These are phyloP conservation scores for Pitta sordida DNA, from an alignment of 2,113 vertebrate genomes.

Conservation along the genomic window DNA sequence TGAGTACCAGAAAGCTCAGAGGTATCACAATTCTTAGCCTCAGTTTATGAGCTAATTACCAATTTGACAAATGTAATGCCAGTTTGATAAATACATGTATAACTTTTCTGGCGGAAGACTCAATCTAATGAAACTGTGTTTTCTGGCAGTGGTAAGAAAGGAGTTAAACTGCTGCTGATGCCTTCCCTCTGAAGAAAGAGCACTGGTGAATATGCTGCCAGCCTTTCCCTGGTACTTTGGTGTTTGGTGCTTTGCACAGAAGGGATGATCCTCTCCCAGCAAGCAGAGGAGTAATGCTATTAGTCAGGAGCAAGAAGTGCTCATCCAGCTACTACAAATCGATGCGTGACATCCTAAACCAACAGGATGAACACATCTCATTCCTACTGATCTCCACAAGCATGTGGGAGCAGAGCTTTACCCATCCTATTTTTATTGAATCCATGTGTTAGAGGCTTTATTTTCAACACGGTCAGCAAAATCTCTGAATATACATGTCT, in stretches of 20 bases:
- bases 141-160: not conserved
- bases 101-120: not conserved
- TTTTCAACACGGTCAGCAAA: not conserved
- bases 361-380: not conserved
- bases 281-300: not conserved
- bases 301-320: not conserved
- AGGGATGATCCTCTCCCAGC: not conserved
- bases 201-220: not conserved
- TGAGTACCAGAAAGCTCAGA: not conserved
- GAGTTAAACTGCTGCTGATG: not conserved
- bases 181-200: not conserved
- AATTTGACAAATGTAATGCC: not conserved
- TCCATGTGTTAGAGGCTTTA: not conserved
- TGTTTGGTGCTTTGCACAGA: fast-evolving
- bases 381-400: not conserved
- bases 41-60: not conserved
- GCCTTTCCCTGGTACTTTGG: not conserved
- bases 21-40: not conserved
- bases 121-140: not conserved
- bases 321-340: not conserved
- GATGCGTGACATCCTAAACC: fast-evolving
- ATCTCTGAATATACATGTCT: not conserved
- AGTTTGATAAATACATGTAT: not conserved
- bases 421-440: not conserved
- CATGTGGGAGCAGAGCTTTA: not conserved